Evolutionary conservation across 2,113 vertebrate genomes (phyloP).

Genomic region (Tenrec ecaudatus): DNA sequence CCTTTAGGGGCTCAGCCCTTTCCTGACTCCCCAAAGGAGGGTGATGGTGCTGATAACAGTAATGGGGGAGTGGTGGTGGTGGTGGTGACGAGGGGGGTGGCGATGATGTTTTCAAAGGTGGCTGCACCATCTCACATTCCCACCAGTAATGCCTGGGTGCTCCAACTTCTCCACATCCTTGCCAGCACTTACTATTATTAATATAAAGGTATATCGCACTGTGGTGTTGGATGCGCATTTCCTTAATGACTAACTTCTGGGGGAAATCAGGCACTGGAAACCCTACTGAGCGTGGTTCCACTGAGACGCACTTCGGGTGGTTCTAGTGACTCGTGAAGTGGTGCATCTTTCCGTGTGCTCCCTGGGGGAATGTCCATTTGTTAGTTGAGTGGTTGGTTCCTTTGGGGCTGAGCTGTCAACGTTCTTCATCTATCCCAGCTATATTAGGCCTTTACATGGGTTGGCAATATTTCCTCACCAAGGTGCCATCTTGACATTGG

Average conservation of each 20-base stretch:
- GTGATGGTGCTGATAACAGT: background rate
- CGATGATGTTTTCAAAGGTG: background rate
- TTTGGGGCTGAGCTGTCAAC: background rate
- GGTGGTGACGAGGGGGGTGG: background rate
- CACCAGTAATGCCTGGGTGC: background rate
- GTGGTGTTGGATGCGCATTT: no score
- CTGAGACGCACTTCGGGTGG: background rate
- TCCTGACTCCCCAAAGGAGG: background rate
- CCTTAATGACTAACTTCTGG: background rate
- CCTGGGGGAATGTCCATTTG: background rate
- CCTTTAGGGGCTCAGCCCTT: background rate
- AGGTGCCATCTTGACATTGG: background rate
- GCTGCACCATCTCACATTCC: background rate
- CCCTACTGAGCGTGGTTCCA: background rate
- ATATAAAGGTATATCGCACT: background rate
- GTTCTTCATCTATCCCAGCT: background rate
- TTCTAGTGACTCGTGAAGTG: background rate
- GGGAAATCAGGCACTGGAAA: background rate
- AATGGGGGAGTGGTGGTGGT: background rate
- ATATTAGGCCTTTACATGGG: background rate
- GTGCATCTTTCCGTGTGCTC: background rate
- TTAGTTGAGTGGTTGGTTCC: background rate
- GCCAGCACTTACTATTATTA: background rate
- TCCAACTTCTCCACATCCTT: background rate
- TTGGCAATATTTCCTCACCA: background rate